Conservation (phyloP, 2,797 vertebrate species). For the Macroramphosus scolopax region DNA sequence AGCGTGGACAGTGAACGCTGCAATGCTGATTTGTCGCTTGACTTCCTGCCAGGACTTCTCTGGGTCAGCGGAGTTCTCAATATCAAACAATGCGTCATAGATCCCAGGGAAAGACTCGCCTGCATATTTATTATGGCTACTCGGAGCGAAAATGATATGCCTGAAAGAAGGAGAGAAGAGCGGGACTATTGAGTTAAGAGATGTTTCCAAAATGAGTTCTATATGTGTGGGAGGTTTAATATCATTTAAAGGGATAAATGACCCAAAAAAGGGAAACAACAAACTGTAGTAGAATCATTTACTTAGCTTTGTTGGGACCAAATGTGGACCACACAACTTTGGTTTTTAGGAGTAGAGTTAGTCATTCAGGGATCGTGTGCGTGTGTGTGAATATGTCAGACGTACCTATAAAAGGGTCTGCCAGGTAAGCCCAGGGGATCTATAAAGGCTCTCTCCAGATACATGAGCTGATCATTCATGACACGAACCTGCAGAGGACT, state of each 20-base stretch:
- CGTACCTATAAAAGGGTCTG: slow-evolving; percentile 91
- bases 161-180: slow-evolving; percentile 63
- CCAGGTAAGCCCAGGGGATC: slow-evolving; percentile 92
- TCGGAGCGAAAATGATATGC: slow-evolving; percentile 92
- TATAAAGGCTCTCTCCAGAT: slow-evolving; percentile 91
- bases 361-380: too few species aligned
- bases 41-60: slow-evolving; percentile 85
- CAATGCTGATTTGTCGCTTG: slow-evolving; percentile 89
- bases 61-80: slow-evolving; percentile 77
- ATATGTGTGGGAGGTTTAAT: too few species aligned
- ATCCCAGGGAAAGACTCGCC: slow-evolving; percentile 94
- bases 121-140: slow-evolving; percentile 91
- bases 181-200: too few species aligned
- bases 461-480: slow-evolving; percentile 93
- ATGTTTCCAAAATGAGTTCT: neutral
- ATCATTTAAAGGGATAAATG: too few species aligned
- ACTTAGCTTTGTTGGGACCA: too few species aligned
- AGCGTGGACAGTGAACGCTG: slow-evolving; percentile 87
- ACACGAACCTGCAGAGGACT: slow-evolving; percentile 85
- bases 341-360: too few species aligned
- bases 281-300: too few species aligned
- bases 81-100: slow-evolving; percentile 91
- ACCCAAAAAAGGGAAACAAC: too few species aligned
- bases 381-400: neutral
- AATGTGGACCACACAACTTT: too few species aligned